phyloP scores from a whole-genome alignment of 2,797 vertebrate genomes.

The Anguilla megastoma region DNA sequence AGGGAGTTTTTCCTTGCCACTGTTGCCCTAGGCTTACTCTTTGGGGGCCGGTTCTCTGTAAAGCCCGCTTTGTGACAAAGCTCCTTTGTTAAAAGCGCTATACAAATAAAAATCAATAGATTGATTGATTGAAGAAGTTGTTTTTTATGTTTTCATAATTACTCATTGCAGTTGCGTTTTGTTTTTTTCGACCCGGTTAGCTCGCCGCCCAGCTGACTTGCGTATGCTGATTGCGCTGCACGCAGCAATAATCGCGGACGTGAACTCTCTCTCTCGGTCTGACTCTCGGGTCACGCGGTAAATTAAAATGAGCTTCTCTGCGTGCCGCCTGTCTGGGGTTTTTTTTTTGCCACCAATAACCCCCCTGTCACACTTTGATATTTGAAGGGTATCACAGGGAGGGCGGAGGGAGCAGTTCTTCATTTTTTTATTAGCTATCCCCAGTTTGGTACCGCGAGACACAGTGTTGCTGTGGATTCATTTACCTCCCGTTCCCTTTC shows the following conservation, averaged over 20 bases:
- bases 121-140: constrained; percentile 62
- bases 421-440: background rate
- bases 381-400: background rate
- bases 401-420: background rate
- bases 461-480: background rate
- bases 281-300: background rate
- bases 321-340: background rate
- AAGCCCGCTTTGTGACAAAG: too few relatives aligned
- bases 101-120: too few relatives aligned
- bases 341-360: background rate
- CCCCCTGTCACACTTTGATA: background rate
- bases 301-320: constrained; percentile 10
- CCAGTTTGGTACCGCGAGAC: background rate
- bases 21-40: too few relatives aligned
- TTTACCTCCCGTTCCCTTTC: background rate
- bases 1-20: too few relatives aligned
- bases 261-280: background rate
- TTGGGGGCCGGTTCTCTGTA: too few relatives aligned
- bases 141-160: constrained; percentile 71
- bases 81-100: too few relatives aligned
- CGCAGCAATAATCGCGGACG: background rate
- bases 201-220: background rate
- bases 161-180: constrained; percentile 38
- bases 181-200: background rate
- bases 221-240: background rate